Evolutionary conservation across 2,888 invertebrate species (phyloP), one percentile per base, ranked within the genome.

Genomic region (Drosophila falleni): DNA sequence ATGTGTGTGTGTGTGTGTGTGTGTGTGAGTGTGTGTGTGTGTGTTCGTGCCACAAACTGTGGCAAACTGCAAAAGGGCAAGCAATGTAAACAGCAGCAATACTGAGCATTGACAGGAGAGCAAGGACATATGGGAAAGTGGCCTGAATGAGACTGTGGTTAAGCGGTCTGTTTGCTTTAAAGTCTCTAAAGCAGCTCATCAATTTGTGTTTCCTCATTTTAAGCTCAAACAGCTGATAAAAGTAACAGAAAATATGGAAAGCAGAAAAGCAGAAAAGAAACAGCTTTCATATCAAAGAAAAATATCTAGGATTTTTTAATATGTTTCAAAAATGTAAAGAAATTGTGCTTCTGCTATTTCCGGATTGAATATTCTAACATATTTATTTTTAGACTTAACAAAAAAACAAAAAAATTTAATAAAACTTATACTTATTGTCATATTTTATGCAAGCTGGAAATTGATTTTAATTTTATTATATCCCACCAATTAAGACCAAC

Each of bases 11-110:
- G 26, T 23, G 23, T 33, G 37, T 44, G 46, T 39, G 37, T 23
- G 31, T n/a, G n/a, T n/a, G n/a, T n/a, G n/a, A n/a, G n/a, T n/a
- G n/a, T n/a, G n/a, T 50, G 42, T 60, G n/a, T 50, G 41, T 10
- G 33, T 50, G 51, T 13, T 13, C 46, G 29, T 54, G 49, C 49
- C 49, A 50, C 19, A 50, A 19, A 33, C 19, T 35, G 35, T 54
- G 23, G 47, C 69, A 46, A 49, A 26, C 64, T 65, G 81, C 73
- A 71, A 87, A 79, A 85, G 85, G 71, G 75, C 83, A 77, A 78
- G 79, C 80, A 69, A 74, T 72, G 89, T 80, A 90, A 88, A 89
- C 82, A 90, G 71, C 84, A 46, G 26, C 37, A 31, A 23, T 23
- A 1, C 54, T 16, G 29, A 8, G 15, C 55, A 31, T 33, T 41